Conservation (phyloP, 2,888 invertebrate genomes). For the Nemapogon koenigi region DNA sequence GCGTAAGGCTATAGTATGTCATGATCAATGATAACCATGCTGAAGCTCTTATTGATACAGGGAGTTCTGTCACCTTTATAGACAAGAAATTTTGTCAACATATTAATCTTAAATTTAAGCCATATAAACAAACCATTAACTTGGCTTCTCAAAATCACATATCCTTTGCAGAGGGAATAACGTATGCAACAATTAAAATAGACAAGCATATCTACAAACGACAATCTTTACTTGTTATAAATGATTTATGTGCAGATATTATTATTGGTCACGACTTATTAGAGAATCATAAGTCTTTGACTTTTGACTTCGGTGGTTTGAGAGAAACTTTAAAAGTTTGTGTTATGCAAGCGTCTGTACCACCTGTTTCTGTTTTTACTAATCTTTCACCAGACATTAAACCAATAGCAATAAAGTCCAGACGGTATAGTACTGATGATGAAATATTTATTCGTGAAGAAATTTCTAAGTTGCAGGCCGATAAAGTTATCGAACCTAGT, state of each 20-base stretch:
- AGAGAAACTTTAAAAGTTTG: no score
- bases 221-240: not conserved
- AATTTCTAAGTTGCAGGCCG: not conserved
- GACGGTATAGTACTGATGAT: not conserved
- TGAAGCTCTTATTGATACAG: not conserved
- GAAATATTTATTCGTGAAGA: not conserved
- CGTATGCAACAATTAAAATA: no score
- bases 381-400: not conserved
- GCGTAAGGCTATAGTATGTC: no score
- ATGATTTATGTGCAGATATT: not conserved
- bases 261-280: not conserved
- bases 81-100: not conserved
- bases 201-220: no score
- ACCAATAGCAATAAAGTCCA: not conserved
- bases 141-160: no score
- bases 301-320: no score
- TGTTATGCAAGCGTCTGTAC: no score
- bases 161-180: no score
- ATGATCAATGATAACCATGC: not conserved
- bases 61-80: not conserved
- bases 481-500: conserved; percentile 3
- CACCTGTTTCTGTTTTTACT: not conserved
- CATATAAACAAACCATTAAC: not conserved
- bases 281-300: not conserved
- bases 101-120: not conserved